Evolutionary conservation across 2,888 invertebrate genomes (phyloP), one percentile per base, ranked within the genome.

Genomic region (Phymatocera aterrima): DNA sequence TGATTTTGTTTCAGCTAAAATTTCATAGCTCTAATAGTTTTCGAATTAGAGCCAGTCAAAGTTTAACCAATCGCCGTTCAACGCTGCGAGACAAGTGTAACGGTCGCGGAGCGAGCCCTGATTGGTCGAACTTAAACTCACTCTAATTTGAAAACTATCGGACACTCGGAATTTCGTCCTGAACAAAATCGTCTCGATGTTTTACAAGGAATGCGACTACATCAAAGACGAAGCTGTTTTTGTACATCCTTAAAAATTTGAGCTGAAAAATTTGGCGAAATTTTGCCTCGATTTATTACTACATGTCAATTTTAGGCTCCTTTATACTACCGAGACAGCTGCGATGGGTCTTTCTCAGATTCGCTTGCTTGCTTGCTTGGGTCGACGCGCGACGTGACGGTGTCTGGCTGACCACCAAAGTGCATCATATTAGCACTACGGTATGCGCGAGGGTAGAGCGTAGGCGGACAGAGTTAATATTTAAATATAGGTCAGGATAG

Each of bases 381-480:
- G n/a, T n/a, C n/a, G n/a, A n/a, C n/a, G n/a, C n/a, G n/a, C n/a
- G n/a, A n/a, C n/a, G n/a, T n/a, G n/a, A 51, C 72, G 37, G 37
- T 72, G 72, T 54, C 75, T 60, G 75, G 75, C 75, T 60, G 24
- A 75, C 75, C 57, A 75, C 75, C 75, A 75, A 75, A 54, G 57
- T 60, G 75, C 75, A 75, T 75, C 75, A 57, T 75, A 75, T 75
- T 75, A 75, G 60, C 57, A 57, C 72, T 18, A 31, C 72, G 57
- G 48, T 72, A 72, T 72, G 31, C 51, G 28, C 18, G 31, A 12
- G 34, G 51, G n/a, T 18, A 24, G 10, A 12, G 72, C 72, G 68
- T 68, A 46, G 60, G 75, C 40, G 57, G 28, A 57, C 75, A 60
- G 60, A n/a, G 75, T 75, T 75, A 75, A 57, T 37, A 75, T 75